phyloP scores from a whole-genome alignment of 2,797 vertebrate genomes.

The Morelia viridis region DNA sequence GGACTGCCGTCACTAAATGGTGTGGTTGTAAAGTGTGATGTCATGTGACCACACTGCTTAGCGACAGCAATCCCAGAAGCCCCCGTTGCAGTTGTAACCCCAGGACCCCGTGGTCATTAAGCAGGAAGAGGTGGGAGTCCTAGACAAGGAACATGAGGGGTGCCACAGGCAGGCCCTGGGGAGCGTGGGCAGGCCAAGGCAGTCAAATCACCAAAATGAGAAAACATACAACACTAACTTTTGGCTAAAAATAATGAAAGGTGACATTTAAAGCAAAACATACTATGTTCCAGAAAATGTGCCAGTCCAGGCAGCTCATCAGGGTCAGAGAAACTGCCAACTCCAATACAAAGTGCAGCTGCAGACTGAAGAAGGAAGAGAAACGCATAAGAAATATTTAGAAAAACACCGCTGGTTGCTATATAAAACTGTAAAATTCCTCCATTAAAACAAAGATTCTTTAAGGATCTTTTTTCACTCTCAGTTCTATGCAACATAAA shows the following conservation, averaged over 20 bases:
- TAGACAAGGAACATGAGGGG: neutral
- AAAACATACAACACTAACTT: neutral
- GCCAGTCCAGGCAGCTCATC: constrained; percentile 93
- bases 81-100: neutral
- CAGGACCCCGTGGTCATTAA: neutral
- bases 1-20: neutral
- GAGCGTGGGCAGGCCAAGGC: neutral
- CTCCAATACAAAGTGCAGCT: constrained; percentile 90
- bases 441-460: constrained; percentile 45
- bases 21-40: neutral
- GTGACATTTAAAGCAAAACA: constrained; percentile 64
- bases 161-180: neutral
- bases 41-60: neutral
- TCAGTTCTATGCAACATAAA: neutral
- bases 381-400: constrained; percentile 38
- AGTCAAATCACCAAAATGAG: neutral
- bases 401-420: neutral
- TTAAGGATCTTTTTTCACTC: neutral
- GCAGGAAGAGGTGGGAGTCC: neutral
- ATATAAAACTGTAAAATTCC: neutral
- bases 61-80: neutral
- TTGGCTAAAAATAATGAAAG: constrained; percentile 3
- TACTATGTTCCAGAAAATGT: constrained; percentile 98
- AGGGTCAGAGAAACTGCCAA: constrained; percentile 96
- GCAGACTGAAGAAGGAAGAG: constrained; percentile 84